Evolutionary conservation across 2,113 vertebrate species (phyloP).

Genomic region (Steatornis caripensis): DNA sequence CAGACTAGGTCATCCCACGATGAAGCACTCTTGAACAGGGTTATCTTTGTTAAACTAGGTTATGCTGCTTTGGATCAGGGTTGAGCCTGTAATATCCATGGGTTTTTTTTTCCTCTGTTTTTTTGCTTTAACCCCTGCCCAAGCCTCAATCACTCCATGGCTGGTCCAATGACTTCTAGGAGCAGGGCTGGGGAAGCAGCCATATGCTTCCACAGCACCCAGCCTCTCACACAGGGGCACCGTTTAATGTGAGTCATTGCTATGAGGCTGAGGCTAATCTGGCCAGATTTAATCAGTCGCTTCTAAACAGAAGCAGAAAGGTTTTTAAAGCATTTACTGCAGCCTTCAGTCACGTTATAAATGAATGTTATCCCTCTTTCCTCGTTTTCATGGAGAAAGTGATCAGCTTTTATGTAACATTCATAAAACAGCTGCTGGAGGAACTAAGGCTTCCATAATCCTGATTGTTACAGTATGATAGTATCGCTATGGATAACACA

Average conservation of each 20-base stretch:
- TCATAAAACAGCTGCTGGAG: constrained; percentile 12
- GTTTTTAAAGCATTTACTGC: neutral
- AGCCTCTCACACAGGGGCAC: neutral
- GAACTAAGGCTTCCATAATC: neutral
- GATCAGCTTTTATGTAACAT: constrained; percentile 36
- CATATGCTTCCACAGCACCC: neutral
- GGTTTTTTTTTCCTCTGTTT: neutral
- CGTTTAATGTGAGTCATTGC: neutral
- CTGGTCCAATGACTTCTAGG: neutral
- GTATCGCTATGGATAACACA: neutral
- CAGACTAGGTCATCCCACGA: neutral
- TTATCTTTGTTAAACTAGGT: neutral
- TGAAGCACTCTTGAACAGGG: neutral
- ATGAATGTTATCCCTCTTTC: neutral
- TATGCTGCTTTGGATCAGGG: neutral
- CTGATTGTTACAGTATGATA: neutral
- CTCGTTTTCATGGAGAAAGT: neutral
- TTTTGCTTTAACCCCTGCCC: neutral
- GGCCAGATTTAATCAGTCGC: neutral
- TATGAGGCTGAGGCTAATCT: neutral
- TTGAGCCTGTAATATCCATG: neutral
- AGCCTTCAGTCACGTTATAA: neutral
- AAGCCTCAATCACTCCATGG: neutral
- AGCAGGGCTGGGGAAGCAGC: neutral
- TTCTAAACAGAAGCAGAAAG: neutral